These are phyloP conservation scores for Ornithorhynchus anatinus DNA, from an alignment of 2,113 vertebrate genomes.

Conservation along the genomic window DNA sequence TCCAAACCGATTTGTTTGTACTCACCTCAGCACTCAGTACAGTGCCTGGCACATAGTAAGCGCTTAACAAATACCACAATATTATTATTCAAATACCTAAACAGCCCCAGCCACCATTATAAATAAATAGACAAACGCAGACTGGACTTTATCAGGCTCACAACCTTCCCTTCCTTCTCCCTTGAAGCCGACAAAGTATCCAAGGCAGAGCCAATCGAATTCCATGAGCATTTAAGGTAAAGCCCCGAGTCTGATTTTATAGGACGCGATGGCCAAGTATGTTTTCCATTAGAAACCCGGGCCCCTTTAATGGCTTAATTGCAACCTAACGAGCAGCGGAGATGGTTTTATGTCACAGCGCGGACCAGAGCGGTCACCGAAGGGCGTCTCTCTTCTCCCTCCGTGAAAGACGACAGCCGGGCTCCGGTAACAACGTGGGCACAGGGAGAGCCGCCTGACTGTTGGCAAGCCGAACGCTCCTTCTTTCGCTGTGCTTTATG, in stretches of 20 bases:
- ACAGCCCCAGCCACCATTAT: too few species aligned
- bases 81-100: too few species aligned
- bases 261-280: constrained; percentile 16
- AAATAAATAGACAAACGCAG: constrained; percentile 6
- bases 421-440: constrained; percentile 18
- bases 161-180: not conserved
- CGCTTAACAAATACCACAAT: too few species aligned
- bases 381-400: constrained; percentile 31
- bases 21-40: too few species aligned
- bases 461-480: constrained; percentile 31
- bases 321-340: constrained; percentile 38
- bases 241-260: constrained; percentile 10
- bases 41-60: too few species aligned
- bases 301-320: constrained; percentile 20
- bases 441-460: constrained; percentile 6
- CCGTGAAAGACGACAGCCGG: constrained; percentile 17
- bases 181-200: constrained; percentile 1
- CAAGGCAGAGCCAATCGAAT: not conserved
- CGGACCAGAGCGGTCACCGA: constrained; percentile 29
- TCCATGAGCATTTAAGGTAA: not conserved
- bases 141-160: not conserved
- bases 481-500: constrained; percentile 49
- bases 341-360: constrained; percentile 42
- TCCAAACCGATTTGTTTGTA: too few species aligned
- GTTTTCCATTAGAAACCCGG: constrained; percentile 34